Evolutionary conservation across 2,797 vertebrate genomes (phyloP).

Genomic region (Orientallactaga sibirica): DNA sequence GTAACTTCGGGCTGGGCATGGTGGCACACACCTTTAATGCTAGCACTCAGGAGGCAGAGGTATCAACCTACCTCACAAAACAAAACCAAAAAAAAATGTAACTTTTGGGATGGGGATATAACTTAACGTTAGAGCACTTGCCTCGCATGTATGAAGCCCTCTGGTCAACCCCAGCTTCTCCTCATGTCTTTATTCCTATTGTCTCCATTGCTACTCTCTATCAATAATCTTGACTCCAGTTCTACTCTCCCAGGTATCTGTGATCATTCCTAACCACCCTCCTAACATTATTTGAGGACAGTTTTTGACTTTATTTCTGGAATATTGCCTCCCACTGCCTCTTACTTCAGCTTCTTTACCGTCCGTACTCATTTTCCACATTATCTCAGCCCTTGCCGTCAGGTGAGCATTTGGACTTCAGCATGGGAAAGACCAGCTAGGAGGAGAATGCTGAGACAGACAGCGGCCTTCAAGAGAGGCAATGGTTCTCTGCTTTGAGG

Average conservation of each 20-base stretch:
- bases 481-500: too few relatives aligned
- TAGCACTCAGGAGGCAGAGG: too few relatives aligned
- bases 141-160: neutral
- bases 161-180: neutral
- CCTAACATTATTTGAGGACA: neutral
- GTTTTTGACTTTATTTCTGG: neutral
- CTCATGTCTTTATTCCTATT: too few relatives aligned
- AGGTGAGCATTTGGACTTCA: neutral
- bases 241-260: neutral
- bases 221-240: neutral
- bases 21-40: too few relatives aligned
- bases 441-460: neutral
- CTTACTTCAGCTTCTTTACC: neutral
- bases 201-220: too few relatives aligned
- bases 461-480: neutral
- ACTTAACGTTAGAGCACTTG: neutral
- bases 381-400: neutral
- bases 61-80: too few relatives aligned
- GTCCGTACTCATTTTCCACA: accelerated
- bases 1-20: neutral
- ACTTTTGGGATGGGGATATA: neutral
- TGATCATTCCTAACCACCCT: accelerated
- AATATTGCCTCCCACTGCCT: neutral
- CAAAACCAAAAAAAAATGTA: too few relatives aligned
- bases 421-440: neutral